These are phyloP conservation scores for Drosophila melanica DNA, from an alignment of 1,140 invertebrate genomes.

Conservation along the genomic window DNA sequence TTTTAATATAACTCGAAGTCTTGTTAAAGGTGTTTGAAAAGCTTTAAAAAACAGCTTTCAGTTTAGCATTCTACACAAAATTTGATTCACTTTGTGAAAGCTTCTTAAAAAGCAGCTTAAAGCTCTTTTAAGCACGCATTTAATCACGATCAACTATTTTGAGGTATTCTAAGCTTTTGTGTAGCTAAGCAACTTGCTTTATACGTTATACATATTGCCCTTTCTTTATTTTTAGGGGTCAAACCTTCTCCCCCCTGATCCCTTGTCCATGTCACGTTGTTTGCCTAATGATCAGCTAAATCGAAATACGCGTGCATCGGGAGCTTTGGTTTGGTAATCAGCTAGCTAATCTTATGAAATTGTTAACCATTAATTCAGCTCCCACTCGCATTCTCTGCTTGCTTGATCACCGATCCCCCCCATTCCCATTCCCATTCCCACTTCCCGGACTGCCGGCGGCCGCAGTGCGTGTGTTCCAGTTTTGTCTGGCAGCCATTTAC, in stretches of 20 bases:
- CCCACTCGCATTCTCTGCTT: neutral
- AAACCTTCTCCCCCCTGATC: neutral
- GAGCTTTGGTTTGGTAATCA: constrained; percentile 22
- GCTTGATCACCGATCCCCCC: neutral
- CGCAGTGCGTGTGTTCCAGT: constrained; percentile 76
- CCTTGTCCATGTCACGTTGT: neutral
- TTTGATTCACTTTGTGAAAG: no score
- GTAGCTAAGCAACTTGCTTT: no score
- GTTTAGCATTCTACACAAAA: no score
- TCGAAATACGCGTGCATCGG: constrained; percentile 15
- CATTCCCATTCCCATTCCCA: neutral
- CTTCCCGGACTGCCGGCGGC: constrained; percentile 15
- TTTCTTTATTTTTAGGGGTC: no score
- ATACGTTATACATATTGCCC: no score
- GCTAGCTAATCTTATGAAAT: constrained; percentile 20
- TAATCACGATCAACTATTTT: no score
- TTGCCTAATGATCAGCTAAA: constrained; percentile 18
- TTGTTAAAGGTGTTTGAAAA: no score
- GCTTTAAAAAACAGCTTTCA: no score
- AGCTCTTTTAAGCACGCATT: no score
- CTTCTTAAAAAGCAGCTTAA: no score
- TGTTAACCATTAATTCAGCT: constrained; percentile 23
- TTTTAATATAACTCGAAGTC: no score
- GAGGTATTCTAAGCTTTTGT: no score
- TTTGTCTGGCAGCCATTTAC: constrained; percentile 78